phyloP scores from a whole-genome alignment of 2,797 vertebrate genomes.

The Enteromius paludinosus region DNA sequence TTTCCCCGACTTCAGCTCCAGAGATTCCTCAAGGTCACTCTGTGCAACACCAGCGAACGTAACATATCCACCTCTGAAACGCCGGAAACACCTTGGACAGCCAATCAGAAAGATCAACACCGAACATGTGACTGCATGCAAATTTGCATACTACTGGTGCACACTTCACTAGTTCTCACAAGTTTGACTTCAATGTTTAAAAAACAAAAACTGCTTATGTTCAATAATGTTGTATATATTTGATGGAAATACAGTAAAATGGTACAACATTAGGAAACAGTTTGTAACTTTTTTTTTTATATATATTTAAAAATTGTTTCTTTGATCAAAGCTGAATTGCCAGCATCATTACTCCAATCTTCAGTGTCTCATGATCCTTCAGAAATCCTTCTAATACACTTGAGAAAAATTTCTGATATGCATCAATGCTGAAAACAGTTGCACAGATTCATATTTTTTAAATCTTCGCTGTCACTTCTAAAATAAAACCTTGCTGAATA shows the following conservation, averaged over 20 bases:
- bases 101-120: neutral
- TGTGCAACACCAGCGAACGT: neutral
- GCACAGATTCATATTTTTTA: neutral
- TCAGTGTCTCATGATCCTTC: neutral
- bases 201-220: neutral
- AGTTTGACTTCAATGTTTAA: neutral
- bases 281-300: too few relatives aligned
- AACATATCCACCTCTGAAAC: neutral
- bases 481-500: neutral
- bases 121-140: neutral
- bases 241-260: neutral
- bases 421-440: neutral
- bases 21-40: conserved; percentile 31
- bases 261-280: neutral
- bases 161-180: neutral
- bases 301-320: neutral
- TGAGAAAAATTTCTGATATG: neutral
- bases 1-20: conserved; percentile 16
- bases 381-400: neutral
- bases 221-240: neutral
- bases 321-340: neutral
- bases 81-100: neutral
- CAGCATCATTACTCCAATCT: neutral
- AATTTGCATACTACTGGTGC: neutral
- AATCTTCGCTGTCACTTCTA: neutral